Evolutionary conservation across 2,113 vertebrate species (phyloP).

Genomic region (Strigops habroptila): DNA sequence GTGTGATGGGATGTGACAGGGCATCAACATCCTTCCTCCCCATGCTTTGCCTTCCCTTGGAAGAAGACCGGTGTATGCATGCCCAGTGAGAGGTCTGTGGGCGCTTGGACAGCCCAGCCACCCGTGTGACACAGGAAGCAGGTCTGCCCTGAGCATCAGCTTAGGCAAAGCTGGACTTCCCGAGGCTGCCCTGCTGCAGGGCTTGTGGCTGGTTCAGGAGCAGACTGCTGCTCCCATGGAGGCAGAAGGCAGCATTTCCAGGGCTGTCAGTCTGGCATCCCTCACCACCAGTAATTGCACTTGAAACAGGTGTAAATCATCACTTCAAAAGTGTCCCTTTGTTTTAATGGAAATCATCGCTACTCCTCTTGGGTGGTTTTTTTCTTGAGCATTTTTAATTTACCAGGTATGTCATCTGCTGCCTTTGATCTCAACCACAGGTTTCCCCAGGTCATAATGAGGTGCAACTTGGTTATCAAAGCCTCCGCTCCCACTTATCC

Average conservation of each 20-base stretch:
- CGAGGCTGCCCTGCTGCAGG: neutral
- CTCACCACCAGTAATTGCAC: neutral
- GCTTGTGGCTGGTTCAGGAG: accelerated
- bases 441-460: neutral
- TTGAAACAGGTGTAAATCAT: neutral
- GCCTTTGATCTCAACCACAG: neutral
- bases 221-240: accelerated
- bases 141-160: neutral
- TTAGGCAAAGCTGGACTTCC: neutral
- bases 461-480: neutral
- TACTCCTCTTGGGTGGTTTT: neutral
- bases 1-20: neutral
- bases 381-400: neutral
- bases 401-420: neutral
- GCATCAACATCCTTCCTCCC: neutral
- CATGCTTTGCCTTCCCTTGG: neutral
- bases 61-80: neutral
- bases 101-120: accelerated
- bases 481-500: neutral
- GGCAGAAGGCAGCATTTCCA: neutral
- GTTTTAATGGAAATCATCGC: neutral
- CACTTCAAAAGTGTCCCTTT: neutral
- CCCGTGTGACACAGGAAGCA: neutral
- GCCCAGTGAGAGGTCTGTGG: neutral
- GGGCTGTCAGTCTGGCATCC: neutral